Percentiles rank a stretch among this genome's conserved stretches.
These are phyloP conservation scores for Rotaria magnacalcarata DNA, from an alignment of 2,888 invertebrate species.

Conservation along the genomic window DNA sequence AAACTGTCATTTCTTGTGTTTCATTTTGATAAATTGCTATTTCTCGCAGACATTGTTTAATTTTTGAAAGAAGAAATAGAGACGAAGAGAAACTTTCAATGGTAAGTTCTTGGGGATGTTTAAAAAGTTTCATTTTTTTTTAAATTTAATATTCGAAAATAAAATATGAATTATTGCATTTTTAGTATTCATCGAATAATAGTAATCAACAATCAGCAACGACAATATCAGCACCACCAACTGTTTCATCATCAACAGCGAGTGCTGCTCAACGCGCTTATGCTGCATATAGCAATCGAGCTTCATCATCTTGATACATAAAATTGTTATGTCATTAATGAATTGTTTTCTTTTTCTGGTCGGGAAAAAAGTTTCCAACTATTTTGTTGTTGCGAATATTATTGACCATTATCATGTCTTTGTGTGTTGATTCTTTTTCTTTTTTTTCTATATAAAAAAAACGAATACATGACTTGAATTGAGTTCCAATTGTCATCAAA, in stretches of 20 bases:
- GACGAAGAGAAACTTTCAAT: background rate
- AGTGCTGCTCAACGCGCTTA: constrained; percentile 10
- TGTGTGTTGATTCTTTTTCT: background rate
- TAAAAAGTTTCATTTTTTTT: too few relatives aligned
- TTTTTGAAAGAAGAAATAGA: background rate
- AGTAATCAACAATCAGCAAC: constrained; percentile 4
- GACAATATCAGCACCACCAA: background rate
- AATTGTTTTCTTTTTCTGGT: background rate
- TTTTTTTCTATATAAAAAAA: constrained; percentile 9
- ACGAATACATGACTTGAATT: background rate
- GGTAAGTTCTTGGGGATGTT: background rate
- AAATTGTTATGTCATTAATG: background rate
- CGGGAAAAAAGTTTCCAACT: background rate
- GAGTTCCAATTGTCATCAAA: background rate
- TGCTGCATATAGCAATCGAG: constrained; percentile 16
- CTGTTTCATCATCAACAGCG: background rate
- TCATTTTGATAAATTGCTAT: background rate
- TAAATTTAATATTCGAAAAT: too few relatives aligned
- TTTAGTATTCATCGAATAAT: background rate
- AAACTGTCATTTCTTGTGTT: background rate
- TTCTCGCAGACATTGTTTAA: background rate
- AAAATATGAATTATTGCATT: background rate
- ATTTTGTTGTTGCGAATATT: background rate
- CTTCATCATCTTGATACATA: background rate
- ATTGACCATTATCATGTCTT: background rate